Base-by-base conservation (phyloP, 2,888 invertebrate genomes). In the Caenorhabditis doughertyi region DNA sequence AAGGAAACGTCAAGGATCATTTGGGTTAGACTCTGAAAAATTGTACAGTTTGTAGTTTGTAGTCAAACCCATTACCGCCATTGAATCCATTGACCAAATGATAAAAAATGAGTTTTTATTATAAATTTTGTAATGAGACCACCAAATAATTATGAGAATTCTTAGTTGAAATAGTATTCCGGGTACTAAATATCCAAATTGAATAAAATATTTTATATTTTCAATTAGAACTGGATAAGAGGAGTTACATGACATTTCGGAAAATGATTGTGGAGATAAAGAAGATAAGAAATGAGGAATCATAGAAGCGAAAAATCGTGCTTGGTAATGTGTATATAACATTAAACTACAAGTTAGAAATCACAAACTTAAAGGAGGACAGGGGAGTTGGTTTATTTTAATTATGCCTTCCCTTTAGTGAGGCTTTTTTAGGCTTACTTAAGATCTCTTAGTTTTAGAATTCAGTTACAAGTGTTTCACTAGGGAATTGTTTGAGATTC, bases 131-230 rank as follows among this genome's bases (percentile, higher is more conserved):
- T 27, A 21, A 29, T 68, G 65, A 0, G 76, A 25, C 4, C 67
- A 32, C 55, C 47, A 65, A 21, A 76, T 25, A n/a, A 58, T 49
- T 16, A 51, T 60, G 9, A 42, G 9, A 7, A 77, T 62, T 11
- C 64, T 42, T 18, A 70, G 25, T 39, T 77, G 70, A n/a, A 77
- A 70, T n/a, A 53, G 4, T 9, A 47, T 51, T 18, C 67, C 70
- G 1, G 77, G 77, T 8, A 42, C 49, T 21, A 77, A 21, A 51
- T 77, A 77, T 0, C 27, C 13, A 4, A 70, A 44, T 62, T 77
- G 77, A 29, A 25, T 7, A 13, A 62, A 53, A n/a, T 60, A 77
- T 55, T 77, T 77, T 18, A 77, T 21, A n/a, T 70, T 70, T 62
- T 77, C 77, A 0, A 53, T 2, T 3, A 53, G 4, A 13, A 44